Evolutionary conservation across 1,140 invertebrate species (phyloP).

Genomic region (Meloidogyne floridensis): DNA sequence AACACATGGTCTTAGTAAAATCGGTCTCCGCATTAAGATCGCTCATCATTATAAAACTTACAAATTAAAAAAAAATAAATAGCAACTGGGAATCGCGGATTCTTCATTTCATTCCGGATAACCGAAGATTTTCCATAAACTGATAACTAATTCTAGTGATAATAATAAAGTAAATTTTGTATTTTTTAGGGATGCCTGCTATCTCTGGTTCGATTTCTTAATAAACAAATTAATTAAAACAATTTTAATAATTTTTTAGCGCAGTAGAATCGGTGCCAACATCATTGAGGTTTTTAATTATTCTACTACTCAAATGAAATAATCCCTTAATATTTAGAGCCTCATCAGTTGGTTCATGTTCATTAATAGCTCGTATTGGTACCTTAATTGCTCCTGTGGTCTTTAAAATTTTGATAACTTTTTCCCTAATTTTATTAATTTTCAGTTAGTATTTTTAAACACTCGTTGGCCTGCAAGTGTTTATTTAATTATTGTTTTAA

Average conservation of each 20-base stretch:
- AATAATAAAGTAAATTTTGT: background rate
- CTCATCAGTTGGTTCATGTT: conserved; percentile 47
- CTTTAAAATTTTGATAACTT: too few species aligned
- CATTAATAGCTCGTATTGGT: conserved; percentile 59
- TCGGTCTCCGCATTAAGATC: too few species aligned
- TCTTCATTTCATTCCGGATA: too few species aligned
- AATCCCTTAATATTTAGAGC: conserved; percentile 6
- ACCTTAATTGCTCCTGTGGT: conserved; percentile 59
- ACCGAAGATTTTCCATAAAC: too few species aligned
- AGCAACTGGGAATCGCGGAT: too few species aligned
- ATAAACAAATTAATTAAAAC: background rate
- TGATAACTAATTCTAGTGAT: too few species aligned
- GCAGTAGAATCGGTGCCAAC: conserved; percentile 21
- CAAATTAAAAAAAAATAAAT: too few species aligned
- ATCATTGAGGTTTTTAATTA: background rate
- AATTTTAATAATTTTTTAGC: conserved; percentile 12
- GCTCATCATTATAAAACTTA: too few species aligned
- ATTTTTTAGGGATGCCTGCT: conserved; percentile 58
- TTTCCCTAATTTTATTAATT: background rate
- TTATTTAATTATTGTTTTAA: conserved; percentile 58
- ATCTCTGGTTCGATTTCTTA: conserved; percentile 51
- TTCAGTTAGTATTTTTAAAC: conserved; percentile 61
- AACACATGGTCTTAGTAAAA: too few species aligned
- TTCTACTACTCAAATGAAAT: too few species aligned
- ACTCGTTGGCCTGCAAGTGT: conserved; percentile 56